A percentile compares a stretch with the other conserved stretches of the same genome.
Evolutionary conservation across 2,113 vertebrate genomes (phyloP).

Genomic region (Harpagus bidentatus): DNA sequence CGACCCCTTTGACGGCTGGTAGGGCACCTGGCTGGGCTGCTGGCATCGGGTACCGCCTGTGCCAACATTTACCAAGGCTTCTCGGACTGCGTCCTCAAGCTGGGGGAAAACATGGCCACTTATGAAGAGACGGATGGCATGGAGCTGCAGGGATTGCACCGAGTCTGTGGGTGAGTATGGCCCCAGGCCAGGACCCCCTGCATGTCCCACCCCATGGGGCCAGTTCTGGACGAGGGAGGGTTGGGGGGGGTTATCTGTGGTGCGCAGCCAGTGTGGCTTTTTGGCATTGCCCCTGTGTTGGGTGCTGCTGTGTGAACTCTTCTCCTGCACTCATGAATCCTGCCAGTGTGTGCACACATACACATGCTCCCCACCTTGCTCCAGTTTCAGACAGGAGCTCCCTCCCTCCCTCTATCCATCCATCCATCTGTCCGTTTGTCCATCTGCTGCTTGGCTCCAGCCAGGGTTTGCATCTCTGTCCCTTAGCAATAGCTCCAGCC

Average conservation of each 20-base stretch:
- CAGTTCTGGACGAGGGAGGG: accelerated
- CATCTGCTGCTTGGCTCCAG: neutral
- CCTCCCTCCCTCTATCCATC: neutral
- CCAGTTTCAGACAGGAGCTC: accelerated
- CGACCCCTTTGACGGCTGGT: neutral
- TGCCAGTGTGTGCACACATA: accelerated
- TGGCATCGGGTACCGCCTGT: slow-evolving; percentile 55
- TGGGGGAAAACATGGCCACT: slow-evolving; percentile 74
- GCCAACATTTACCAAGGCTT: slow-evolving; percentile 73
- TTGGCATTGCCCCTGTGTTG: accelerated
- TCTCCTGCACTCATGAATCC: neutral
- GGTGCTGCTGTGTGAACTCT: neutral
- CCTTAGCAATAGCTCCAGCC: neutral
- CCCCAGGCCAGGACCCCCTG: accelerated
- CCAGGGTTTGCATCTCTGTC: accelerated
- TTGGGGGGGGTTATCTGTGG: neutral
- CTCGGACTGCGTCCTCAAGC: slow-evolving; percentile 73
- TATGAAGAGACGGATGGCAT: slow-evolving; percentile 62
- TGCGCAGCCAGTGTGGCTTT: accelerated
- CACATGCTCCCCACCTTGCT: neutral
- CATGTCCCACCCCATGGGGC: accelerated
- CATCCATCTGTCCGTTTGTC: neutral
- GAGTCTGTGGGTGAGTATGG: slow-evolving; percentile 64
- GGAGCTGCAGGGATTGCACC: slow-evolving; percentile 63
- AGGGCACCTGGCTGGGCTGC: slow-evolving; percentile 50